A percentile compares a stretch with the other conserved stretches of the same genome.
Conservation (phyloP, 2,113 vertebrate species). For the Gymnorhina tibicen region DNA sequence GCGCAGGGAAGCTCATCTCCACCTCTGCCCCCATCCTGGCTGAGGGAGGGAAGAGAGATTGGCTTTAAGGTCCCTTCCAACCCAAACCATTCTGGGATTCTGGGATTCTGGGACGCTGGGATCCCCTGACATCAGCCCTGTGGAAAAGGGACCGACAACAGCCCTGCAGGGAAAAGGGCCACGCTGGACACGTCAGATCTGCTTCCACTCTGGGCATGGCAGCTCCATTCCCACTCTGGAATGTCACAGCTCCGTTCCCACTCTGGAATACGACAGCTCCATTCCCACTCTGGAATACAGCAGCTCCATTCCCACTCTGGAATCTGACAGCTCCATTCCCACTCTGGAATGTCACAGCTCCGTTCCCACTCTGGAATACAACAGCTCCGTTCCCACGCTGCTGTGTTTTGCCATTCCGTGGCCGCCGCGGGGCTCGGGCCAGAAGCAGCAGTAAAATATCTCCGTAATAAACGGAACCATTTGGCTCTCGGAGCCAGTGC, state of each 20-base stretch:
- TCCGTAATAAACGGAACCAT: conserved; percentile 66
- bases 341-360: neutral
- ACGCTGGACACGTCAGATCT: neutral
- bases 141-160: neutral
- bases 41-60: rapidly evolving
- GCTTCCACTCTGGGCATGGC: neutral
- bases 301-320: neutral
- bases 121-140: rapidly evolving
- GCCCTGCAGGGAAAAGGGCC: rapidly evolving
- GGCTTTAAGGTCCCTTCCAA: neutral
- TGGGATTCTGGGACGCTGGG: neutral
- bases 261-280: neutral
- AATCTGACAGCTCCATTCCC: neutral
- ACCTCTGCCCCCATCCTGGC: neutral
- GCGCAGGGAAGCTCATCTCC: too few relatives aligned
- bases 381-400: rapidly evolving
- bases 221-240: neutral
- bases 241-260: neutral
- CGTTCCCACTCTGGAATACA: rapidly evolving
- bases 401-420: neutral
- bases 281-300: neutral
- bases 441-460: conserved; percentile 57
- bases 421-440: neutral
- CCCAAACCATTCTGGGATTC: neutral
- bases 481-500: conserved; percentile 69